These are phyloP conservation scores for Mesocentrotus franciscanus DNA, from an alignment of 53 echinoderm and acorn worm species.

Conservation along the genomic window DNA sequence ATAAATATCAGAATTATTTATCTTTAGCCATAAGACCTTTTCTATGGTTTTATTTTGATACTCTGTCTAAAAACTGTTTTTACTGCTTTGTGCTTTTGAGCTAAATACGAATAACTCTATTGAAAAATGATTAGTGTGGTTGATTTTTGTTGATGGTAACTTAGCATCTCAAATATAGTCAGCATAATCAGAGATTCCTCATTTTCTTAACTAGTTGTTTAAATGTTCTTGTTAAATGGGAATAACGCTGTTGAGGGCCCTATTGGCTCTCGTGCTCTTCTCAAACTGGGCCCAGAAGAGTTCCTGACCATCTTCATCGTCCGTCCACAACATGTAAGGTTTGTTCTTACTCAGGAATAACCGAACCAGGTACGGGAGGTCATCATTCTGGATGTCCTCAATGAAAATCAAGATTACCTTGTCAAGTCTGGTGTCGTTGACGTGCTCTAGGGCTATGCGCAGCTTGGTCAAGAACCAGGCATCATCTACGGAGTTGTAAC, in stretches of 20 bases:
- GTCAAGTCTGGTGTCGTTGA: conserved; percentile 49
- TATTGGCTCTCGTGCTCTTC: conserved; percentile 41
- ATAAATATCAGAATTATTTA: too few relatives aligned
- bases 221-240: too few relatives aligned
- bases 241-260: conserved; percentile 10
- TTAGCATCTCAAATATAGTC: too few relatives aligned
- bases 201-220: too few relatives aligned
- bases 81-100: too few relatives aligned
- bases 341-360: conserved; percentile 56
- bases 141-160: too few relatives aligned
- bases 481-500: neutral
- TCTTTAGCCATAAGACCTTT: too few relatives aligned
- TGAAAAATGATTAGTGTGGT: too few relatives aligned
- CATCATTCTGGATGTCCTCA: conserved; percentile 16
- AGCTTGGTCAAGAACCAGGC: conserved; percentile 26
- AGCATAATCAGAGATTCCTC: too few relatives aligned
- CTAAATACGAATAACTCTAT: too few relatives aligned
- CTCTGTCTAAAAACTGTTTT: too few relatives aligned
- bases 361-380: conserved; percentile 11
- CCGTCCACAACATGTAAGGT: conserved; percentile 40
- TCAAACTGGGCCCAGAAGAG: conserved; percentile 57
- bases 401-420: conserved; percentile 46
- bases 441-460: conserved; percentile 21
- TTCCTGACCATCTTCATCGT: conserved; percentile 36
- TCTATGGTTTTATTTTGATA: too few relatives aligned